Evolutionary conservation across 1,140 invertebrate species (phyloP), one percentile per base, ranked within the genome.

Genomic region (Pemphigus obesinymphae): DNA sequence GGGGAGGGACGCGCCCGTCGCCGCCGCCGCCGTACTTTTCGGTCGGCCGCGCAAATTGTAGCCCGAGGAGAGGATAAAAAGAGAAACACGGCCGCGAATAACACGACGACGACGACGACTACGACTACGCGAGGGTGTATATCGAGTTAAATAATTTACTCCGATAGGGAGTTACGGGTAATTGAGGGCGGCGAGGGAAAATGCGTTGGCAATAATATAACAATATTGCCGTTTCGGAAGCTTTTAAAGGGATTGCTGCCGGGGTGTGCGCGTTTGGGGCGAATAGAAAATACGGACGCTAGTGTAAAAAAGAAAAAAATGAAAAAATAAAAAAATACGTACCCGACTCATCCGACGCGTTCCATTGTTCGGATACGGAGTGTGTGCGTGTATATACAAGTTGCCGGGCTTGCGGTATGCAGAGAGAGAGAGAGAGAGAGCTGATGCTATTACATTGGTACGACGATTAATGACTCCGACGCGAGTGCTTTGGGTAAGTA

Each of bases 131-230:
- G 37, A 20, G 43, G n/a, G 40, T 11, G 50, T 76, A 58, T 76
- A 76, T 61, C 75, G 75, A 80, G 75, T 80, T 80, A 80, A 80
- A 80, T 80, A 80, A 80, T 80, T 80, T 80, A 80, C 55, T 61
- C 34, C 43, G 20, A 20, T 7, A 45, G 75, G 75, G 50, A 80
- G 75, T 80, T 80, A 45, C 37, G 75, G 55, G 75, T 80, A 80
- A 80, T 80, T 80, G 75, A 63, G 55, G 55, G 55, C 34, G 1
- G 20, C 37, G 17, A 45, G 23, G n/a, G n/a, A 61, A 80, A 80
- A 61, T n/a, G 50, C 15, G 73, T 53, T 48, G 75, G 53, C 53
- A 80, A 58, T 78, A 78, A 72, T 70, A 72, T 15, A 61, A 61
- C 26, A 80, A 58, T 80, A 61, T 61, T 61, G 75, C 53, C 53